Conservation (phyloP, 1,140 invertebrate genomes). For the Catajapyx aquilonaris region DNA sequence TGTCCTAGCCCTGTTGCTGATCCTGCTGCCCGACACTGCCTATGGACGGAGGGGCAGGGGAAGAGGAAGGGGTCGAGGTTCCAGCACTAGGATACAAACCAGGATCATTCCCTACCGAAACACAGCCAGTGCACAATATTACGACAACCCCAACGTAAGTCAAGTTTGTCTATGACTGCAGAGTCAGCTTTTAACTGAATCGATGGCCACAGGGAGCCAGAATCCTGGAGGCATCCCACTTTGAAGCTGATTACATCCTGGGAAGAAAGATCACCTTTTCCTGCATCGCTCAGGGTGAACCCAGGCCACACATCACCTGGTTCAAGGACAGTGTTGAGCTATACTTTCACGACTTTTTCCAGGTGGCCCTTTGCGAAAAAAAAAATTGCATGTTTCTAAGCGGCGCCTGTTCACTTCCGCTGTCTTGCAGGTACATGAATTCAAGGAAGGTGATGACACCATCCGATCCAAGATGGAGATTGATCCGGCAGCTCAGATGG, state of each 20-base stretch:
- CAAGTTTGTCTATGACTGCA: too few relatives aligned
- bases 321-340: constrained; percentile 35
- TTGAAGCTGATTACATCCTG: constrained; percentile 34
- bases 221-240: constrained; percentile 32
- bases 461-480: constrained; percentile 36
- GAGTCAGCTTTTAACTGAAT: background rate
- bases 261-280: constrained; percentile 35
- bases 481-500: constrained; percentile 32
- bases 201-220: constrained; percentile 31
- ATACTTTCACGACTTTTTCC: constrained; percentile 29
- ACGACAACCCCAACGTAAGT: constrained; percentile 50
- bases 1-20: constrained; percentile 7
- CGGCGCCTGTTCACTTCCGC: background rate
- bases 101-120: constrained; percentile 39
- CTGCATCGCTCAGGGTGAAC: constrained; percentile 29
- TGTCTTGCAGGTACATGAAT: constrained; percentile 25
- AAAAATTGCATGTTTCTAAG: constrained; percentile 2
- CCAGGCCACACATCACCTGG: constrained; percentile 30
- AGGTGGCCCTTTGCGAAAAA: constrained; percentile 18
- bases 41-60: constrained; percentile 19
- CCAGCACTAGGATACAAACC: constrained; percentile 29
- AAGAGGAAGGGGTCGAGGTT: constrained; percentile 19
- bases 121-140: constrained; percentile 39
- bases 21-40: constrained; percentile 18
- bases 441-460: constrained; percentile 21